Base-by-base conservation (phyloP, 2,888 invertebrate genomes). In the Galerucella nymphaeae region DNA sequence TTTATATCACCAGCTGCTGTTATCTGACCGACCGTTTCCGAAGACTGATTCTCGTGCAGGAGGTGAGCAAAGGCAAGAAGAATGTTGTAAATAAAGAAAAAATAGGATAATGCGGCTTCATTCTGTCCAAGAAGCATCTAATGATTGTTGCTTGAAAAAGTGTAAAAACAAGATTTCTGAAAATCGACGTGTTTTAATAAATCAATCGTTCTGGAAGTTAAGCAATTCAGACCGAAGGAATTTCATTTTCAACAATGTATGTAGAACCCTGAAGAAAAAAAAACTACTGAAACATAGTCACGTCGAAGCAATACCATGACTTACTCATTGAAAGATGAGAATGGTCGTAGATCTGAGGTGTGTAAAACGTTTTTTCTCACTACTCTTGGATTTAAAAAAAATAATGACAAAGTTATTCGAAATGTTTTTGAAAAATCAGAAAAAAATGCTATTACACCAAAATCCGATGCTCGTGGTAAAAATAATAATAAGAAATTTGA, bases 401-500 rank as follows among this genome's bases (percentile, higher is more conserved):
- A 50, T 8, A 65, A 53, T 38, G 8, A 53, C 53, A 16, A 53
- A 23, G 45, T 57, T 42, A 59, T 67, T 59, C n/a, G 38, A 11
- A n/a, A 66, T 30, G 55, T 41, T 16, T 42, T 66, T 4, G 11
- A 38, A 14, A 45, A 57, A 41, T 67, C 67, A 48, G 20, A 20
- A 48, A 48, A 67, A 10, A 11, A 8, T 23, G 41, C n/a, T n/a
- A 13, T 59, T 11, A 59, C 45, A 23, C 48, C 59, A 10, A 23
- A 58, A 11, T n/a, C 45, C 38, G 59, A 48, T 16, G 45, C 18
- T 20, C 38, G 50, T 58, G 59, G 38, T 45, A 67, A 41, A n/a
- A 48, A n/a, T 42, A 55, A 14, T 18, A 38, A 66, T 11, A 62
- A 50, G 13, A 70, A 65, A 58, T 5, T 62, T 20, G 50, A 62